Evolutionary conservation across 1,140 invertebrate genomes (phyloP).

Genomic region (Anastrepha obliqua): DNA sequence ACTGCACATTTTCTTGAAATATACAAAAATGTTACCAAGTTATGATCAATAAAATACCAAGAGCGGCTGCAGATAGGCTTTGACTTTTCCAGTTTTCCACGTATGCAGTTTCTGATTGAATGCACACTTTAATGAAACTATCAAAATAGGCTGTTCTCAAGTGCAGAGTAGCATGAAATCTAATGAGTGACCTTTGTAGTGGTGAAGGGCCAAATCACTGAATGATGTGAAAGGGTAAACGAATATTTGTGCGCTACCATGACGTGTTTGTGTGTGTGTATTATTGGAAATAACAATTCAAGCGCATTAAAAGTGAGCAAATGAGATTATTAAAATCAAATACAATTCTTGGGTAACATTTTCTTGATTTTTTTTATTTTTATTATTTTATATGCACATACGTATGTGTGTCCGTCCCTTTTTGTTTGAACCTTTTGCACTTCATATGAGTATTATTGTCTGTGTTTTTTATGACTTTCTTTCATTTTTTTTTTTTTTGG

Average conservation of each 20-base stretch:
- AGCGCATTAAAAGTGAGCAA: neutral
- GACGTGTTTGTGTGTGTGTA: neutral
- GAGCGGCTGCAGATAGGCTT: neutral
- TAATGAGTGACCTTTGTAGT: neutral
- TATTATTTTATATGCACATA: neutral
- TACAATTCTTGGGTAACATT: neutral
- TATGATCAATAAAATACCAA: neutral
- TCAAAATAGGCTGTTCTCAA: neutral
- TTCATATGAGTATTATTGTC: neutral
- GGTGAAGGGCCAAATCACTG: neutral
- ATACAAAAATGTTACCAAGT: neutral
- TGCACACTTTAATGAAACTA: neutral
- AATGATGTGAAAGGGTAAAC: neutral
- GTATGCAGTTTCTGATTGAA: neutral
- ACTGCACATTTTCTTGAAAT: neutral
- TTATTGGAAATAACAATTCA: neutral
- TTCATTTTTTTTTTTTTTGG: too few species aligned
- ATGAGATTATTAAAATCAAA: conserved; percentile 47
- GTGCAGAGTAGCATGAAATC: neutral
- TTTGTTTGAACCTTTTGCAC: neutral
- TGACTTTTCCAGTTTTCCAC: neutral
- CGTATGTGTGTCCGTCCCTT: neutral
- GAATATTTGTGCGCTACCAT: neutral
- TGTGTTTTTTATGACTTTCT: neutral
- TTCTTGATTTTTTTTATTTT: neutral